These are phyloP conservation scores for Lates japonicus DNA, from an alignment of 2,797 vertebrate genomes.

Conservation along the genomic window DNA sequence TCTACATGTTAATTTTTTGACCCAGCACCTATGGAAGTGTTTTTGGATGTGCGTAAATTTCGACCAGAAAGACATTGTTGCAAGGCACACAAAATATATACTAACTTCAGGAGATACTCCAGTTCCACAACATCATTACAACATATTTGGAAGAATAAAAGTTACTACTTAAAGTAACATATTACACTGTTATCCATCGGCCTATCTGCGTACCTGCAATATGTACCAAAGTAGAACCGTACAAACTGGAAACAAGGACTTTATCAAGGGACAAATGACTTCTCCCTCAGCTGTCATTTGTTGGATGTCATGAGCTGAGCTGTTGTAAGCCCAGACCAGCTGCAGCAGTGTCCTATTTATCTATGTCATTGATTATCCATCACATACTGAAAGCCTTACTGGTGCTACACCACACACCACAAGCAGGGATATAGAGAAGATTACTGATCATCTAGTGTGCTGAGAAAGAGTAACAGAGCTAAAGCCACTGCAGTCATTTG, in stretches of 20 bases:
- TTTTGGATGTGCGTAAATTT: neutral
- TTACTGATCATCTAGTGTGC: slow-evolving; percentile 36
- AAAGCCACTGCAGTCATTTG: slow-evolving; percentile 28
- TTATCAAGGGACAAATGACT: slow-evolving; percentile 1
- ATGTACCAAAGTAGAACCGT: neutral
- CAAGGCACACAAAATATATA: too few species aligned
- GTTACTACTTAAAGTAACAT: neutral
- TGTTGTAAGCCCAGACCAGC: slow-evolving; percentile 13
- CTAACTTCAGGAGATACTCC: too few species aligned
- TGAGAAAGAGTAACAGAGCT: slow-evolving; percentile 1
- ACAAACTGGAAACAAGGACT: neutral
- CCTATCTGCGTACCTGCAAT: neutral
- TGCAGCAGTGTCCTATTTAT: slow-evolving; percentile 27
- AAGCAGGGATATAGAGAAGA: slow-evolving; percentile 18
- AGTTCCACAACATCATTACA: too few species aligned
- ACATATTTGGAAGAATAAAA: too few species aligned
- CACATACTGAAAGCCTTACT: slow-evolving; percentile 36
- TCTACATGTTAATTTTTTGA: too few species aligned
- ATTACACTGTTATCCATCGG: neutral
- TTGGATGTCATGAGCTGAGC: slow-evolving; percentile 20
- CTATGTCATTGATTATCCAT: slow-evolving; percentile 58
- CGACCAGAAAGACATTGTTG: neutral
- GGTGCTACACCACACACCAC: slow-evolving; percentile 7
- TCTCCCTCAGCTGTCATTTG: slow-evolving; percentile 7
- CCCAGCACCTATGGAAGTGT: too few species aligned